Evolutionary conservation across 1,140 invertebrate species (phyloP), one percentile per base, ranked within the genome.

Genomic region (Heliothis subflexa): DNA sequence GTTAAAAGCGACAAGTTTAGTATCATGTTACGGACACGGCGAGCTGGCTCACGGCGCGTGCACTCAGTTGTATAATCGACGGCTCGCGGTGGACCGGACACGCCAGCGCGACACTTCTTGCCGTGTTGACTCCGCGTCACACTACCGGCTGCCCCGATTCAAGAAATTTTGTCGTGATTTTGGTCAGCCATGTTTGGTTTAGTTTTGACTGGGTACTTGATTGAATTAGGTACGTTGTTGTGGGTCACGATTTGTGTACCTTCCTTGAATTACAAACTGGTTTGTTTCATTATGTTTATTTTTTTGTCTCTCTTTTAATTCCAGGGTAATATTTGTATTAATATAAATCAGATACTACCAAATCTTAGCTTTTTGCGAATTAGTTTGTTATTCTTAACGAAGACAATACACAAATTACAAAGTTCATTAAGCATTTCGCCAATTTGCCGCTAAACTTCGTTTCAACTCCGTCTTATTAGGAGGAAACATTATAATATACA

Each of bases 61-160:
- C 90, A 91, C 57, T 93, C 83, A 81, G 74, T 87, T 91, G 89
- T 82, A 78, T 84, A 93, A 90, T 91, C 86, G 90, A 89, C 87
- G 88, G 86, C 83, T 85, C 88, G 87, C 88, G 83, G 80, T 74
- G 86, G 87, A 88, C 83, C 82, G 76, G 86, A 88, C 85, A 85
- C 85, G 88, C 66, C 72, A 54, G 72, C 78, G 78, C 68, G 72
- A 80, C 80, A 76, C 62, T 79, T 52, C 62, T 72, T 62, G 45
- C 45, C 45, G 47, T 21, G 16, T 66, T 47, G n/a, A 77, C 18
- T 68, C n/a, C 62, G 61, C 50, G 59, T 76, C 61, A 79, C 78
- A 74, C 71, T 74, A 59, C 71, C 40, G 71, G 18, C 55, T 50
- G 1, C n/a, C 73, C 59, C 45, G 47, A 61, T 28, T 49, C 5